Evolutionary conservation across 2,113 vertebrate genomes (phyloP), one percentile per base, ranked within the genome.

Genomic region (Orycteropus afer): DNA sequence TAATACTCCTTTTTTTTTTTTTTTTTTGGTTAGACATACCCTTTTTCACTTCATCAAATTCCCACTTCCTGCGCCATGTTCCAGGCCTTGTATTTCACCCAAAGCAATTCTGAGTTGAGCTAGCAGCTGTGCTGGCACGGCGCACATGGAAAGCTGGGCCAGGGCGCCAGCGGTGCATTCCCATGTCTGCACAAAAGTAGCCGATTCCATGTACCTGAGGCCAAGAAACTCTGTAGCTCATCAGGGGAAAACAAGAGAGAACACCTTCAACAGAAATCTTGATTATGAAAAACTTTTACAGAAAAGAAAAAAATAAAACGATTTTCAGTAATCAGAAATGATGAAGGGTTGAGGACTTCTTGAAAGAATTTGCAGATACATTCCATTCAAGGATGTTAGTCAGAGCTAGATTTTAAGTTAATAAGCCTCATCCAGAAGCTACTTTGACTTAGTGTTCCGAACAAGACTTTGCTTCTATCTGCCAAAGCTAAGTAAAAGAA

Each of bases 251-350:
- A 74, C 17, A 94, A 86, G 91, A 73, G 53, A 92, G 96, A 18
- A 79, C 65, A 91, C 69, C 82, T 94, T 59, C 77, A 84, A 77
- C 0, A 13, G 86, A 95, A 97, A 95, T 94, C 47, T 95, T 32
- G 77, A 76, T 82, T 79, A 53, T 32, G 74, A 89, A 91, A 91
- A 73, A 65, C 37, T 88, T 92, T 32, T 29, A 93, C 8, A 0
- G 71, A 94, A 94, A 94, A 89, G 73, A 17, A 91, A 23, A 91
- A 95, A 85, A 59, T 53, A 81, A 92, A 95, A 96, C n/a, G 25
- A 14, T n/a, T 79, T 65, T 91, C 55, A 80, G 65, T 51, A 20
- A 93, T 93, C 69, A 61, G 22, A 95, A 95, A 86, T 22, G 18
- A 91, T 57, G 65, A 89, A 53, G 6, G 25, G 5, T n/a, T 77